Evolutionary conservation across 2,797 vertebrate genomes (phyloP).

Genomic region (Eulemur rubriventer): DNA sequence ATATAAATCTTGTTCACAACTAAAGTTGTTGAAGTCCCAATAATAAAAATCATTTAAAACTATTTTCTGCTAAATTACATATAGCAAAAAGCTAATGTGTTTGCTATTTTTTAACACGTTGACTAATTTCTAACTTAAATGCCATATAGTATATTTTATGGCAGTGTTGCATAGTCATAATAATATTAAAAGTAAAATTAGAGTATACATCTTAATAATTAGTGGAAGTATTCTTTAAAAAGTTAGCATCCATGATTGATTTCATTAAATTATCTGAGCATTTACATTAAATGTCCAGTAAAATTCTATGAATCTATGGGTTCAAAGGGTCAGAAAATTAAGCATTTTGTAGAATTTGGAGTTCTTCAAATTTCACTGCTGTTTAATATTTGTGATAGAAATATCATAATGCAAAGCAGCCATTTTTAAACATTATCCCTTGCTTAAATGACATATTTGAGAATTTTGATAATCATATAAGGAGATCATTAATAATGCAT

Average conservation of each 20-base stretch:
- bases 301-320: neutral
- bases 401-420: neutral
- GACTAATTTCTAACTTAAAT: neutral
- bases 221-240: neutral
- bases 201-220: neutral
- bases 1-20: neutral
- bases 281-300: neutral
- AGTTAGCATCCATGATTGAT: accelerated
- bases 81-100: neutral
- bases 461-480: slow-evolving; percentile 42
- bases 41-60: neutral
- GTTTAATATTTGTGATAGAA: neutral
- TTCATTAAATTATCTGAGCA: neutral
- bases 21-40: neutral
- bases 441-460: neutral
- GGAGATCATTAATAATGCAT: slow-evolving; percentile 56
- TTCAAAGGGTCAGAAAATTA: neutral
- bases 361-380: neutral
- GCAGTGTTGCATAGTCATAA: neutral
- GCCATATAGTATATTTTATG: neutral
- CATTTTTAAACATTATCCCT: neutral
- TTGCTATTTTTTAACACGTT: neutral
- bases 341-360: neutral
- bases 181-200: neutral
- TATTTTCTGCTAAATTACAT: neutral